Evolutionary conservation across 2,888 invertebrate species (phyloP).

Genomic region (Cylloceria caligata): DNA sequence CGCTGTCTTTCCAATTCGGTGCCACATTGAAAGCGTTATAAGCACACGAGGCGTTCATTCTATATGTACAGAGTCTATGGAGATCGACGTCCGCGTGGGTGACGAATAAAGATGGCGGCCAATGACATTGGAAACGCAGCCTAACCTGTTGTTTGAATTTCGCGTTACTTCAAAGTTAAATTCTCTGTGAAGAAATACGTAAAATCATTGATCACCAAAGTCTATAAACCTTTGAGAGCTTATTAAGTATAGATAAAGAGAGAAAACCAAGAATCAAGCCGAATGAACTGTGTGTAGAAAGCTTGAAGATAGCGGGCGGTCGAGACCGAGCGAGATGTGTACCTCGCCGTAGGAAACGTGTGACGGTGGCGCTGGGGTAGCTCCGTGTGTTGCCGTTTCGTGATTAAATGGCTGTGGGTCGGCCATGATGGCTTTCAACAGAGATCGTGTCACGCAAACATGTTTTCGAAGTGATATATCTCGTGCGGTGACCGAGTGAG

Average conservation of each 20-base stretch:
- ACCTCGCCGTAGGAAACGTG: background rate
- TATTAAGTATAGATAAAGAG: background rate
- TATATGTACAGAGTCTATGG: too few species aligned
- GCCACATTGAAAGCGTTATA: too few species aligned
- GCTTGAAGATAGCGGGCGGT: background rate
- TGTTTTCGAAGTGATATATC: slow-evolving; percentile 83
- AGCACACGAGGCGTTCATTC: too few species aligned
- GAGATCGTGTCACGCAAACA: slow-evolving; percentile 84
- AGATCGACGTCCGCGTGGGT: background rate
- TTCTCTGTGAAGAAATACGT: background rate
- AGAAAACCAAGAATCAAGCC: background rate
- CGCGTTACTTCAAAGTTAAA: background rate
- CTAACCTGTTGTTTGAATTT: background rate
- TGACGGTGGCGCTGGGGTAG: slow-evolving; percentile 25
- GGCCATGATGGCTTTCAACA: slow-evolving; percentile 84
- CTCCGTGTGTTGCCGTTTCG: slow-evolving; percentile 44
- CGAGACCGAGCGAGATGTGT: background rate
- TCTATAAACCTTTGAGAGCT: background rate
- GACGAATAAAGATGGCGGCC: background rate
- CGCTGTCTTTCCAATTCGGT: too few species aligned
- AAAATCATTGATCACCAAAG: background rate
- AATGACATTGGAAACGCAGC: background rate
- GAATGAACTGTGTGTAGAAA: background rate
- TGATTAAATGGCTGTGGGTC: slow-evolving; percentile 83
- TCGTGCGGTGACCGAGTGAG: slow-evolving; percentile 82